Evolutionary conservation across 2,888 invertebrate genomes (phyloP), one percentile per base, ranked within the genome.

Genomic region (Acanthococcus lagerstroemiae): DNA sequence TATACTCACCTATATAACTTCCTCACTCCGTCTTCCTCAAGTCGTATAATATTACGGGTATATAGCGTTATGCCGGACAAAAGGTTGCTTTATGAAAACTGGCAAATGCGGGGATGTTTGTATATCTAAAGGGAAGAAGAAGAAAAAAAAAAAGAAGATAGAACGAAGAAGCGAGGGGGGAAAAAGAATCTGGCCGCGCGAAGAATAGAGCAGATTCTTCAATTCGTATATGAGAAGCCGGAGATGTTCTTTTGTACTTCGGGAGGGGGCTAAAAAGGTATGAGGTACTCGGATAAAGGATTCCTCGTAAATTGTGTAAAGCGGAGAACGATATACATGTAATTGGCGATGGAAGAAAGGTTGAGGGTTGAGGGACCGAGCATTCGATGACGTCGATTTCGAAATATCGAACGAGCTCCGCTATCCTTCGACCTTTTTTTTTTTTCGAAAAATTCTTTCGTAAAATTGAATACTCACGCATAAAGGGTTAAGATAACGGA

Each of bases 401-500:
- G 3, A 37, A 37, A 37, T 37, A 37, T 37, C 37, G 37, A 15
- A 9, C n/a, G 12, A 9, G n/a, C n/a, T 37, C 37, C 12, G 2
- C 2, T 37, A 1, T 37, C 1, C n/a, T 3, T 37, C n/a, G 12
- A 15, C 3, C n/a, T 3, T 3, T 37, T 4, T 48, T 48, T 48
- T 48, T 48, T 48, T 4, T 19, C 3, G n/a, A n/a, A n/a, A n/a
- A n/a, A n/a, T 15, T 45, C 19, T 15, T 45, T 12, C 3, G 4
- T 19, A 24, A 52, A 52, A 52, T 19, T 22, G 22, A 52, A 52
- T 44, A 46, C 58, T 37, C 58, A 46, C 46, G 45, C 58, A 58
- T 46, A 45, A 58, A 58, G 58, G 26, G 58, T 58, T 58, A 15
- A 58, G 58, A 58, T 58, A 58, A 45, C 15, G 46, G 19, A 24